phyloP scores from a whole-genome alignment of 2,797 vertebrate species.

The Parauchenoglanis ngamensis region DNA sequence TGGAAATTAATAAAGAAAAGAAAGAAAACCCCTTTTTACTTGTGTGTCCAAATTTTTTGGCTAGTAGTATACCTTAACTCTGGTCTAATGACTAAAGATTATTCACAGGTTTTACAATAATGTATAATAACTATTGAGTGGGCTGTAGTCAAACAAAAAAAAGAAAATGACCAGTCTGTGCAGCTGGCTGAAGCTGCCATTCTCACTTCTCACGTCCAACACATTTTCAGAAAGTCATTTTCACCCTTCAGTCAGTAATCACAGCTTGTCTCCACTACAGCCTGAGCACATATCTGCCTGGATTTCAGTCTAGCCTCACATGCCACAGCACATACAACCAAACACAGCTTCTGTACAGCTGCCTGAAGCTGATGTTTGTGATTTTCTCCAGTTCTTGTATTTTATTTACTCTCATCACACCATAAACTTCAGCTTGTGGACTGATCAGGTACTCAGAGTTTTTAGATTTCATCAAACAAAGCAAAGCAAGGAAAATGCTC shows the following conservation, averaged over 20 bases:
- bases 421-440: not conserved
- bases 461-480: conserved; percentile 15
- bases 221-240: conserved; percentile 57
- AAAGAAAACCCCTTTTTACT: not conserved
- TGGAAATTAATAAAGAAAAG: not conserved
- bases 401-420: not conserved
- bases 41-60: not conserved
- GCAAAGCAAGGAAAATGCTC: not conserved
- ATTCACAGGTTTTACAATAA: not conserved
- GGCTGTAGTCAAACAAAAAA: not conserved
- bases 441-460: not conserved
- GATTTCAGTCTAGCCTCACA: not conserved
- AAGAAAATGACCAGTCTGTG: conserved; percentile 5
- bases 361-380: not conserved
- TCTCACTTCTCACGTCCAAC: conserved; percentile 40
- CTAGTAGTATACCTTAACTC: not conserved
- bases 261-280: conserved; percentile 52
- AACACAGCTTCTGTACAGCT: not conserved
- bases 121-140: not conserved
- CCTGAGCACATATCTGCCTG: conserved; percentile 21
- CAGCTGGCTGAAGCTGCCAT: not conserved
- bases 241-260: conserved; percentile 50
- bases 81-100: not conserved
- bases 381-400: not conserved
- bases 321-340: conserved; percentile 2